Conservation (phyloP, 2,113 vertebrate species). For the Chaetodon trifascialis region DNA sequence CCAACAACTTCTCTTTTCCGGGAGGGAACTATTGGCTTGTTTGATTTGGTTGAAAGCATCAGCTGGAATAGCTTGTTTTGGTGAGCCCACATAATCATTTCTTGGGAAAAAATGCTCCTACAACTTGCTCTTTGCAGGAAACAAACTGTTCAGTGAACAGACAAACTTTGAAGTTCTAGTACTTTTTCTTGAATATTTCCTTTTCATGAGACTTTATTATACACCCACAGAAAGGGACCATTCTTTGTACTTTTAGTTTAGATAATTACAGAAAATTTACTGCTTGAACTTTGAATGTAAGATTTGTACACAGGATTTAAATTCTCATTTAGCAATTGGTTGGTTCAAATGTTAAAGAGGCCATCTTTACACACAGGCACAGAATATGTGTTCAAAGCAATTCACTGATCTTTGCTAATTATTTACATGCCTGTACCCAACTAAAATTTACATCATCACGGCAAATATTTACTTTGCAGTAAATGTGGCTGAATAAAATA, state of each 20-base stretch:
- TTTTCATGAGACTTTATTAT: background rate
- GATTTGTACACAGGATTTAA: background rate
- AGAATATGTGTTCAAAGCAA: background rate
- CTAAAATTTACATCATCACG: background rate
- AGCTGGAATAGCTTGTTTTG: conserved; percentile 8
- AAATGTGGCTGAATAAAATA: background rate
- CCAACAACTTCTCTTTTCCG: conserved; percentile 2
- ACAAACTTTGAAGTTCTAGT: background rate
- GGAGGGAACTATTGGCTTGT: background rate
- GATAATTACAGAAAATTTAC: background rate
- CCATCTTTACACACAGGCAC: background rate
- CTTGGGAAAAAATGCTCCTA: background rate
- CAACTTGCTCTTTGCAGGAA: background rate
- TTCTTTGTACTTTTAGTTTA: background rate
- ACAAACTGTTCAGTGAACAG: background rate
- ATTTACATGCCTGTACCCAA: background rate
- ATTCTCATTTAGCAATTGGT: background rate
- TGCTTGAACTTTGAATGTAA: background rate
- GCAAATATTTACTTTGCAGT: background rate
- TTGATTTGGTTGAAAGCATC: conserved; percentile 32
- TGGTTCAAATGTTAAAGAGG: no score
- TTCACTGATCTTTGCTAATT: background rate
- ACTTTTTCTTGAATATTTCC: background rate
- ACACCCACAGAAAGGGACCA: background rate
- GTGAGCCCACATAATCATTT: background rate